A percentile compares a stretch with the other conserved stretches of the same genome.
Evolutionary conservation across 2,113 vertebrate species (phyloP).

Genomic region (Xyrauchen texanus): DNA sequence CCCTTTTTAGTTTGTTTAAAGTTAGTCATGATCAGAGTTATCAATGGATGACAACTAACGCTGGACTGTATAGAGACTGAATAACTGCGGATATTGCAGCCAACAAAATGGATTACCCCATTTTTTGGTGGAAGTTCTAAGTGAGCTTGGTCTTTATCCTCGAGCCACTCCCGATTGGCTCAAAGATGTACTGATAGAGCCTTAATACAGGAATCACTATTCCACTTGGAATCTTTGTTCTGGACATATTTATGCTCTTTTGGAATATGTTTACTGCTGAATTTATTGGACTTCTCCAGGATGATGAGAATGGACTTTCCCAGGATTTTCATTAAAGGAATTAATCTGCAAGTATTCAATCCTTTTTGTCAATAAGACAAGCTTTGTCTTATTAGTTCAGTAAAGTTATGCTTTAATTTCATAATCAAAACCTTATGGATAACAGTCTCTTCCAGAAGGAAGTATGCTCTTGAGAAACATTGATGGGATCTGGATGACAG

Average conservation of each 20-base stretch:
- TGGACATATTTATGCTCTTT: background rate
- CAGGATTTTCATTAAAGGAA: background rate
- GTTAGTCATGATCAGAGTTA: background rate
- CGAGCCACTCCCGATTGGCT: background rate
- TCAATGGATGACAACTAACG: background rate
- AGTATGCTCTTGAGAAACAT: conserved; percentile 42
- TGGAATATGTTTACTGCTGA: no score
- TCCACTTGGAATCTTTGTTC: no score
- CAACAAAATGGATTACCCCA: background rate
- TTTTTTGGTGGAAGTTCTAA: no score
- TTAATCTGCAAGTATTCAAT: background rate
- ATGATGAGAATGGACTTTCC: background rate
- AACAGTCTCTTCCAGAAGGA: conserved; percentile 30
- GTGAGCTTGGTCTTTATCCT: background rate
- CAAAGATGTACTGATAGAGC: background rate
- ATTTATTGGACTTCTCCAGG: background rate
- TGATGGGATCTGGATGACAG: conserved; percentile 49
- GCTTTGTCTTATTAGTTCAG: background rate
- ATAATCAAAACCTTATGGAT: background rate
- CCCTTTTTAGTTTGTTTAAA: conserved; percentile 22
- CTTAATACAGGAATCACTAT: no score
- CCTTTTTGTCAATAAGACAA: background rate
- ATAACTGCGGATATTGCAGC: background rate
- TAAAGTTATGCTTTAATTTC: conserved; percentile 6
- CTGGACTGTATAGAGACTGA: background rate